A percentile compares a stretch with the other conserved stretches of the same genome.
Conservation (phyloP, 1,140 invertebrate species). For the Pissodes strobi region DNA sequence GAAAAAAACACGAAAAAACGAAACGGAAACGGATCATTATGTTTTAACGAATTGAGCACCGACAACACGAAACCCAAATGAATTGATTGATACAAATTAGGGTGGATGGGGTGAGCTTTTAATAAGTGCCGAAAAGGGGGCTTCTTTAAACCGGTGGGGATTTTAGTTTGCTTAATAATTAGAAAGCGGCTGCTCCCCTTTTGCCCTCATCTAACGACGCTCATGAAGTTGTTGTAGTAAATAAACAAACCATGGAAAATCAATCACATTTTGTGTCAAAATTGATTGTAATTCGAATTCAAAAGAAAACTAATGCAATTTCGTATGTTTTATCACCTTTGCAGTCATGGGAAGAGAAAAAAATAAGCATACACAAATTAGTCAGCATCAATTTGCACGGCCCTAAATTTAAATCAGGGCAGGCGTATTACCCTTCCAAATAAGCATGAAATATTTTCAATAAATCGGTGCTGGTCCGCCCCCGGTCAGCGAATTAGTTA, state of each 20-base stretch:
- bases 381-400: conserved; percentile 21
- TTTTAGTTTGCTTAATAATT: no score
- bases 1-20: conserved; percentile 7
- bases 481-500: conserved; percentile 18
- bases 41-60: conserved; percentile 31
- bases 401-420: conserved; percentile 18
- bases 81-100: not conserved
- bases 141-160: no score
- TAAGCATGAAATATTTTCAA: conserved; percentile 21
- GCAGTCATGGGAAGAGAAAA: conserved; percentile 13
- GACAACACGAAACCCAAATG: conserved; percentile 13
- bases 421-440: not conserved
- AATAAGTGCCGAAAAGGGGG: no score
- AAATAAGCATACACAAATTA: not conserved
- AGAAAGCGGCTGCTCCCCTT: no score
- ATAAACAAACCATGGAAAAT: no score
- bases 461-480: not conserved
- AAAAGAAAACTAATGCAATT: no score
- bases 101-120: not conserved
- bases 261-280: no score
- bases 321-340: no score
- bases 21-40: conserved; percentile 32
- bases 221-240: no score
- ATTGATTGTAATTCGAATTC: no score
- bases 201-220: no score